Evolutionary conservation across 2,797 vertebrate genomes (phyloP).

Genomic region (Sebastes cheni): DNA sequence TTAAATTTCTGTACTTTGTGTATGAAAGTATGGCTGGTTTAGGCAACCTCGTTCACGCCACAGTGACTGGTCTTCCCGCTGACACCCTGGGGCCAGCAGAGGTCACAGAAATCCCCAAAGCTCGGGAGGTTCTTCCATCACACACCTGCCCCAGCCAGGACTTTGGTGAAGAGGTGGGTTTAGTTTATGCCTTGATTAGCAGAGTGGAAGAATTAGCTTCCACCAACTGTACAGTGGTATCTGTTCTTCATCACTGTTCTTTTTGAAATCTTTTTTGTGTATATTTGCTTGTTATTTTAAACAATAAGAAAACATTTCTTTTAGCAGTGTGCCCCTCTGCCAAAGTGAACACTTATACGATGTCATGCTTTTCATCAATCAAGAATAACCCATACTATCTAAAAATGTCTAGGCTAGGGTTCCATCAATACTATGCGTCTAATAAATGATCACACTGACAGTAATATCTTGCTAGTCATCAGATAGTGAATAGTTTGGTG

Average conservation of each 20-base stretch:
- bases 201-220: not conserved
- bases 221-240: not conserved
- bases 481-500: not conserved
- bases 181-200: not conserved
- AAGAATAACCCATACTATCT: not conserved
- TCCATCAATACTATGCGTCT: not conserved
- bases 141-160: conserved; percentile 73
- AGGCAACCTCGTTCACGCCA: conserved; percentile 59
- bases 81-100: conserved; percentile 33
- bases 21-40: conserved; percentile 51
- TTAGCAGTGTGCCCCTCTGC: not conserved
- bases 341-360: not conserved
- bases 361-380: not conserved
- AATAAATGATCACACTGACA: not conserved
- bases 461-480: not conserved
- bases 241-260: not conserved
- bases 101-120: conserved; percentile 49
- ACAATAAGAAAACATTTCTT: not conserved
- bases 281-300: not conserved
- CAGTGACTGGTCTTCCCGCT: conserved; percentile 58
- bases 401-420: not conserved
- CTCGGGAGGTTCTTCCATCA: conserved; percentile 64
- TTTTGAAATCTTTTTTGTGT: not conserved
- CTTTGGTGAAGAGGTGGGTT: conserved; percentile 85
- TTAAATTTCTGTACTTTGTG: not conserved